Percentiles rank a stretch among this genome's conserved stretches.
These are phyloP conservation scores for Ptilodon capucinus DNA, from an alignment of 2,888 invertebrate genomes.

Conservation along the genomic window DNA sequence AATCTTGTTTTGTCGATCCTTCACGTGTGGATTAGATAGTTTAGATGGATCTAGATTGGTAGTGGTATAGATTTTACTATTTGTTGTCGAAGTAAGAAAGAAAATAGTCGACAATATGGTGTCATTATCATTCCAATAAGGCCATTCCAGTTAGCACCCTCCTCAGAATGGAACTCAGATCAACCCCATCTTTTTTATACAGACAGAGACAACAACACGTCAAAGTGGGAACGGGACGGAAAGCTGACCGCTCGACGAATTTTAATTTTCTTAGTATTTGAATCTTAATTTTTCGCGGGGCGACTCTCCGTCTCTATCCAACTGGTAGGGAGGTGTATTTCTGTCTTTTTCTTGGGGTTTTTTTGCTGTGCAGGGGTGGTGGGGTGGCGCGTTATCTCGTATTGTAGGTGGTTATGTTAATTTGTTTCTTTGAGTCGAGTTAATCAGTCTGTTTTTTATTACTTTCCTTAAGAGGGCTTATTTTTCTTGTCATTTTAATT, in stretches of 20 bases:
- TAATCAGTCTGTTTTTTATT: slow-evolving; percentile 41
- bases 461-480: slow-evolving; percentile 22
- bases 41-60: too few relatives aligned
- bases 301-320: slow-evolving; percentile 51
- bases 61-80: too few relatives aligned
- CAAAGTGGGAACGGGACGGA: slow-evolving; percentile 44
- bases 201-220: slow-evolving; percentile 35
- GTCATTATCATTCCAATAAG: slow-evolving; percentile 67
- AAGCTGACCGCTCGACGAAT: slow-evolving; percentile 75
- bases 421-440: slow-evolving; percentile 49
- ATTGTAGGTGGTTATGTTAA: slow-evolving; percentile 49
- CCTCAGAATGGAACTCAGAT: slow-evolving; percentile 58
- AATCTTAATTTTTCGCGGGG: slow-evolving; percentile 81
- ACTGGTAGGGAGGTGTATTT: slow-evolving; percentile 26
- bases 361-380: slow-evolving; percentile 48
- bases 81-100: slow-evolving; percentile 24
- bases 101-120: slow-evolving; percentile 39
- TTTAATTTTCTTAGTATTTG: slow-evolving; percentile 83
- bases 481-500: slow-evolving; percentile 13
- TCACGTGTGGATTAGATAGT: too few relatives aligned
- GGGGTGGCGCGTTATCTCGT: slow-evolving; percentile 37
- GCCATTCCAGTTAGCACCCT: slow-evolving; percentile 32
- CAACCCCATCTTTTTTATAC: slow-evolving; percentile 60
- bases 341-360: slow-evolving; percentile 56
- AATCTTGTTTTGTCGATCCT: too few relatives aligned